Conservation (phyloP, 2,113 vertebrate species). For the Tauraco erythrolophus region DNA sequence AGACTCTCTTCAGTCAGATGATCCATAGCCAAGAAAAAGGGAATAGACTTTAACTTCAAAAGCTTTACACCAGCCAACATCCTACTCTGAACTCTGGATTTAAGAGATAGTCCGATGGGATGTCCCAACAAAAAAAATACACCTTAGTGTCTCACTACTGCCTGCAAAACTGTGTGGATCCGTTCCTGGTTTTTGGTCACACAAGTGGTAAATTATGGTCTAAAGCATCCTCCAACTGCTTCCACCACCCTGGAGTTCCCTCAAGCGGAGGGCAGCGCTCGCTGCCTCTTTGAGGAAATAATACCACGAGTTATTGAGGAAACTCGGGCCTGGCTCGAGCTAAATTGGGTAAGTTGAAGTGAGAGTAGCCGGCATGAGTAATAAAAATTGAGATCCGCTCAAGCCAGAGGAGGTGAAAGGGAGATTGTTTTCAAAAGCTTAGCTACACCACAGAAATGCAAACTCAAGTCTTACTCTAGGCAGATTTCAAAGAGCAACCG, state of each 20-base stretch:
- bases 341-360: background rate
- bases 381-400: background rate
- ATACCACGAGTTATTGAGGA: background rate
- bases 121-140: background rate
- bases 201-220: background rate
- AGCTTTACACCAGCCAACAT: background rate
- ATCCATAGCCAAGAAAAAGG: background rate
- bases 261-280: accelerated
- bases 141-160: background rate
- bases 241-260: background rate
- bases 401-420: background rate
- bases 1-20: background rate
- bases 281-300: background rate
- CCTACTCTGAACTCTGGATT: background rate
- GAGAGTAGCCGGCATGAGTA: background rate
- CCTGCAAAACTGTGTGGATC: background rate
- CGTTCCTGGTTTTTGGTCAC: background rate
- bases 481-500: background rate
- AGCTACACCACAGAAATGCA: background rate
- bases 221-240: background rate
- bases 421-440: background rate
- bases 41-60: background rate
- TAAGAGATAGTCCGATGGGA: background rate
- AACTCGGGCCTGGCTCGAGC: background rate
- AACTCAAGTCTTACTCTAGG: background rate